Percentiles rank a stretch among this genome's conserved stretches.
phyloP scores from a whole-genome alignment of 2,113 vertebrate species.

The Chaetorhynchus papuensis region DNA sequence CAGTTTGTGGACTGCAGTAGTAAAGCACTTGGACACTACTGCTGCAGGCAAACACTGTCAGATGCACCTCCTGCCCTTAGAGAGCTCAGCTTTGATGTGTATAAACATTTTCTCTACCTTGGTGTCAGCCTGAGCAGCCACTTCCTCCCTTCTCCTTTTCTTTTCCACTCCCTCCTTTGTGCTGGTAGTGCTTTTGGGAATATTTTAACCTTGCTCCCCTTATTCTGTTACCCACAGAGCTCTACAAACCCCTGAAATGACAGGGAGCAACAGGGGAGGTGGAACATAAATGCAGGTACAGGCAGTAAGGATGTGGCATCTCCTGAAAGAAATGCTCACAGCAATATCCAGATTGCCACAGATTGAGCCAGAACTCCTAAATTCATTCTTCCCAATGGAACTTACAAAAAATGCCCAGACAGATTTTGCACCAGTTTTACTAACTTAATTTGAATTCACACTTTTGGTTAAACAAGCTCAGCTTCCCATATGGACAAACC shows the following conservation, averaged over 20 bases:
- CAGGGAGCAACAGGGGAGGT: not conserved
- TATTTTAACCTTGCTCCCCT: not conserved
- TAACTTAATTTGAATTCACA: slow-evolving; percentile 38
- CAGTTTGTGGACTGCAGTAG: not conserved
- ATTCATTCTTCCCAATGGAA: not conserved
- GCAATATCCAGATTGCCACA: not conserved
- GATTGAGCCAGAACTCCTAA: not conserved
- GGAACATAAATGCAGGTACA: not conserved
- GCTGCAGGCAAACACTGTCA: not conserved
- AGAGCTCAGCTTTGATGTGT: not conserved
- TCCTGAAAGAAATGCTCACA: not conserved
- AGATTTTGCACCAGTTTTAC: slow-evolving; percentile 7
- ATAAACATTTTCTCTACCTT: not conserved
- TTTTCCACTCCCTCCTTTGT: not conserved
- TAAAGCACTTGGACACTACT: not conserved
- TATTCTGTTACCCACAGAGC: not conserved
- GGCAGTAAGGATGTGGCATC: not conserved
- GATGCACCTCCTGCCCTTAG: not conserved
- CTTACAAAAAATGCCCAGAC: not conserved
- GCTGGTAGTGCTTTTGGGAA: not conserved
- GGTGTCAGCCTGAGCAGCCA: not conserved
- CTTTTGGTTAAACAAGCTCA: slow-evolving; percentile 29
- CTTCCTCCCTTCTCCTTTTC: not conserved
- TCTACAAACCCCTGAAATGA: not conserved
- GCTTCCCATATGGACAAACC: slow-evolving; percentile 15